Base-by-base conservation (phyloP, 2,797 vertebrate genomes). In the Halcyon smyrnensis region DNA sequence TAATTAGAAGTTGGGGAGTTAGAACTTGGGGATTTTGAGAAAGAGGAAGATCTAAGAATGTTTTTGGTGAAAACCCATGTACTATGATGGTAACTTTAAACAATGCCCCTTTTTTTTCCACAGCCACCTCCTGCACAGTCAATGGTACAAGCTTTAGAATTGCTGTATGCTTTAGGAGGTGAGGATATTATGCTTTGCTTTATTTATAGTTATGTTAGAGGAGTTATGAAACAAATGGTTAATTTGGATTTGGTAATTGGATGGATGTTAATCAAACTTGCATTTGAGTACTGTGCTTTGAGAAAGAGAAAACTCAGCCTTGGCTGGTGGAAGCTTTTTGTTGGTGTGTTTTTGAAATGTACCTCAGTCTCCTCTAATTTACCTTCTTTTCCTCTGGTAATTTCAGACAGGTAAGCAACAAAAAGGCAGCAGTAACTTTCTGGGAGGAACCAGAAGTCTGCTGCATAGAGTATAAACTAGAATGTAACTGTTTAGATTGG, bases 61-160 rank as follows among this genome's bases (percentile, higher is more conserved):
- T 59, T 8, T 60, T 48, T 53, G 51, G 16, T 71, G 75, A 81
- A 54, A 65, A 53, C 8, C 88, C 30, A 6, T 56, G 16, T 63
- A 95, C 37, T 92, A 0, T 76, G 36, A 21, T 54, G 56, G 15
- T 74, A 65, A 85, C 41, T 67, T 45, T 32, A 83, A 93, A 71
- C 50, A 62, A 76, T 85, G 32, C 68, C 34, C 64, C 2, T 46
- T 76, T 90, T 63, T 90, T 21, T 36, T 36, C 81, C 86, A 46
- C 97, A 99, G 99, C 99, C 99, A 51, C 99, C 99, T 53, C 99
- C 99, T 63, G 99, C 99, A 71, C 99, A 99, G 97, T 99, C 99
- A 30, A 99, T 99, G 99, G 99, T 99, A 68, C 99, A 99, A 96
- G 99, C 99, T n/a, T 95, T 99, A 87, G 99, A 99, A 95, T 57